Evolutionary conservation across 1,140 invertebrate genomes (phyloP).

Genomic region (Microplitis mediator): DNA sequence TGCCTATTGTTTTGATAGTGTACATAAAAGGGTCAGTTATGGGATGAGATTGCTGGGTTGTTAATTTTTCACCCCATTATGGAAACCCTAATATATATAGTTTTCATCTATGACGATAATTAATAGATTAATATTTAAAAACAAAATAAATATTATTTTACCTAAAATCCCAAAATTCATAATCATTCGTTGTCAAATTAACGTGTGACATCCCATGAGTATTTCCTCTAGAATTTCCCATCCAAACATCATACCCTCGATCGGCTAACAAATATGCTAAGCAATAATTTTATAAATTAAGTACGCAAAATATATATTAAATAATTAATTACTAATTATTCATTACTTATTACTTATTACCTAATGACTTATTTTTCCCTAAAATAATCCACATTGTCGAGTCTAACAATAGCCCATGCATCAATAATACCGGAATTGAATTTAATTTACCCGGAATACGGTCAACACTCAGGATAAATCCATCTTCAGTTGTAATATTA

Average conservation of each 20-base stretch:
- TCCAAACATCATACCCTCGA: slow-evolving; percentile 63
- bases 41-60: no score
- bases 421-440: slow-evolving; percentile 61
- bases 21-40: no score
- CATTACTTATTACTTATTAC: slow-evolving; percentile 45
- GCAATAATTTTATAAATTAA: background rate
- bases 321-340: background rate
- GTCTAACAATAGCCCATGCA: slow-evolving; percentile 73
- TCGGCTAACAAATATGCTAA: slow-evolving; percentile 62
- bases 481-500: slow-evolving; percentile 70
- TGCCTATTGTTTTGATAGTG: no score
- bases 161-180: slow-evolving; percentile 63
- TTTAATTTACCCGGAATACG: background rate
- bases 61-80: no score
- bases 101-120: no score
- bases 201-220: slow-evolving; percentile 53
- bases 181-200: slow-evolving; percentile 43
- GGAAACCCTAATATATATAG: no score
- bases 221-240: slow-evolving; percentile 63
- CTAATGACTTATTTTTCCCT: slow-evolving; percentile 69
- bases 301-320: no score
- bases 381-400: slow-evolving; percentile 71
- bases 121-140: background rate
- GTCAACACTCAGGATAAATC: slow-evolving; percentile 71
- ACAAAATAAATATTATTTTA: background rate